Percentiles rank a stretch among this genome's conserved stretches.
Evolutionary conservation across 2,888 invertebrate species (phyloP).

Genomic region (Pristionchus exspectatus): DNA sequence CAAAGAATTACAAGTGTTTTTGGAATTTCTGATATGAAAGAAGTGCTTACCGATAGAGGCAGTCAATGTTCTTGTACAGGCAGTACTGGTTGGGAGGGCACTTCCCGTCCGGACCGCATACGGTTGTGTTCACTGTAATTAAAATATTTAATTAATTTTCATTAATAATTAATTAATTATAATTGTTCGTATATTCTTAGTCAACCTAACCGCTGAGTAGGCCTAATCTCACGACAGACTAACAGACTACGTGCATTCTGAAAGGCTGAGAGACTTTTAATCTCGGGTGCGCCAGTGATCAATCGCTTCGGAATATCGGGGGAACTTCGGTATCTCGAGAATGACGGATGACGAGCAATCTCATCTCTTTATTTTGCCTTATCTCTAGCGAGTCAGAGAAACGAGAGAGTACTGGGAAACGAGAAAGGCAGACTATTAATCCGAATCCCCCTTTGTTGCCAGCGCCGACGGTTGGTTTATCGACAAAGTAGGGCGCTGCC

Average conservation of each 20-base stretch:
- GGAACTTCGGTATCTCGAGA: neutral
- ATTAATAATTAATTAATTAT: neutral
- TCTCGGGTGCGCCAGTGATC: neutral
- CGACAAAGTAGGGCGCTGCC: neutral
- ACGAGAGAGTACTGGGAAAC: too few relatives aligned
- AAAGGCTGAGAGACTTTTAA: neutral
- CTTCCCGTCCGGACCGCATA: neutral
- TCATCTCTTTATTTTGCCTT: too few relatives aligned
- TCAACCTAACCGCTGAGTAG: too few relatives aligned
- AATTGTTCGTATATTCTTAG: neutral
- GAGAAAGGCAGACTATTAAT: too few relatives aligned
- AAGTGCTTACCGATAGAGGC: conserved; percentile 1
- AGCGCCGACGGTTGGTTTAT: neutral
- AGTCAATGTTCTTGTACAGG: conserved; percentile 44
- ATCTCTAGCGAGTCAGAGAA: too few relatives aligned
- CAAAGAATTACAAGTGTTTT: too few relatives aligned
- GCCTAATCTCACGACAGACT: neutral
- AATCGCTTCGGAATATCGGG: neutral
- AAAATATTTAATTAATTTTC: neutral
- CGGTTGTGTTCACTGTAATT: neutral
- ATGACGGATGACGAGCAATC: neutral
- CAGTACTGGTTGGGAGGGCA: conserved; percentile 23
- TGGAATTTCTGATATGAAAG: neutral
- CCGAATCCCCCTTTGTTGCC: neutral
- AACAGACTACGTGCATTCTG: neutral